phyloP scores from a whole-genome alignment of 1,140 invertebrate species.

The Grapholita molesta region DNA sequence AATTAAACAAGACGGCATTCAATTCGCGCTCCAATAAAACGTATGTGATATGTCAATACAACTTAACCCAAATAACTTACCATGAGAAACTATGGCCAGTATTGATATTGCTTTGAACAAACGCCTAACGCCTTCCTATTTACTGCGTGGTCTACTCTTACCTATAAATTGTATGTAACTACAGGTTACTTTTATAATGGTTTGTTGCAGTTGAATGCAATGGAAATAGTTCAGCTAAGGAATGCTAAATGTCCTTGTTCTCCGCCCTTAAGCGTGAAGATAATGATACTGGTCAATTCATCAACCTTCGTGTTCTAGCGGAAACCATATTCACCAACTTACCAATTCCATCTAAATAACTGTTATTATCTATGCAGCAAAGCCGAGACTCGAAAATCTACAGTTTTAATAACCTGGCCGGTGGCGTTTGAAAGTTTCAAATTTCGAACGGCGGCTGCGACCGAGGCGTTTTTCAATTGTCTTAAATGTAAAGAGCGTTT shows the following conservation, averaged over 20 bases:
- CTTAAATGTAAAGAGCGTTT: neutral
- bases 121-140: neutral
- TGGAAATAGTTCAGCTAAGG: neutral
- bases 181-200: neutral
- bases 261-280: constrained; percentile 8
- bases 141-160: neutral
- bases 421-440: constrained; percentile 7
- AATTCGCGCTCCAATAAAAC: constrained; percentile 8
- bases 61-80: constrained; percentile 10
- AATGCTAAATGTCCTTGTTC: constrained; percentile 8
- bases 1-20: neutral
- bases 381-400: neutral
- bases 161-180: neutral
- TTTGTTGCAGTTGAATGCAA: neutral
- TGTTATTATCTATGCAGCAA: neutral
- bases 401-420: neutral
- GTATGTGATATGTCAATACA: constrained; percentile 9
- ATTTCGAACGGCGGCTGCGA: constrained; percentile 5
- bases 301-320: constrained; percentile 11
- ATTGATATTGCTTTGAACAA: neutral
- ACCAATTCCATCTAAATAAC: neutral
- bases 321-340: neutral
- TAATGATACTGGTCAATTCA: constrained; percentile 14
- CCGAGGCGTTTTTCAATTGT: constrained; percentile 8
- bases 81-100: neutral